Evolutionary conservation across 2,888 invertebrate genomes (phyloP).

Genomic region (Nomada fucata): DNA sequence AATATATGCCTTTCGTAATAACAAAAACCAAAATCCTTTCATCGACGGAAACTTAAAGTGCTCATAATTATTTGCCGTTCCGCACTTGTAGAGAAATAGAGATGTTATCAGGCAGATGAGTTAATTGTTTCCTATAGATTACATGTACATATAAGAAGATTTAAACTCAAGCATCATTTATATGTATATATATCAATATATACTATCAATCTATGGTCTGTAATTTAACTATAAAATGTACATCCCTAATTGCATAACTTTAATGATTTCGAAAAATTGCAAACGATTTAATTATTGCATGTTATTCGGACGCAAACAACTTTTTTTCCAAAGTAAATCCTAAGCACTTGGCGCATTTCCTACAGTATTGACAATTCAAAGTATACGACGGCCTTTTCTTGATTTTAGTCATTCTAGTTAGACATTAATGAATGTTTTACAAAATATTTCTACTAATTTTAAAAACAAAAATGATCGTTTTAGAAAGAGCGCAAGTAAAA

Average conservation of each 20-base stretch:
- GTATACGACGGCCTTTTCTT: constrained; percentile 19
- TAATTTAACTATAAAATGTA: constrained; percentile 70
- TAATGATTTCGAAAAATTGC: constrained; percentile 55
- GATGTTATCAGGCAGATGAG: constrained; percentile 71
- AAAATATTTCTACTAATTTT: no score
- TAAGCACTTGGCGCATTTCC: constrained; percentile 13
- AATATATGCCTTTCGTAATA: neutral
- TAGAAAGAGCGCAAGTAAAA: constrained; percentile 21
- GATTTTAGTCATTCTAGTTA: constrained; percentile 46
- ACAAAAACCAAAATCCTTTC: constrained; percentile 19
- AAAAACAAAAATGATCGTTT: constrained; percentile 13
- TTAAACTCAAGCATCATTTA: constrained; percentile 63
- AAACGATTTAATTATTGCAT: constrained; percentile 57
- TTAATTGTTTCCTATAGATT: constrained; percentile 57
- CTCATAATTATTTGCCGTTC: constrained; percentile 25
- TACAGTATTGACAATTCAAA: constrained; percentile 35
- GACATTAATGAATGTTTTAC: constrained; percentile 30
- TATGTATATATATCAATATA: constrained; percentile 37
- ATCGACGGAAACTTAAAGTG: neutral
- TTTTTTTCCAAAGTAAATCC: no score
- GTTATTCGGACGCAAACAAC: constrained; percentile 14
- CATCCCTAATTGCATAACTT: constrained; percentile 57
- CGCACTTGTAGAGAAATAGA: constrained; percentile 29
- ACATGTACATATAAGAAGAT: constrained; percentile 65
- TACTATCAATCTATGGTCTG: constrained; percentile 69